Conservation (phyloP, 2,797 vertebrate species). For the Intellagama lesueurii region DNA sequence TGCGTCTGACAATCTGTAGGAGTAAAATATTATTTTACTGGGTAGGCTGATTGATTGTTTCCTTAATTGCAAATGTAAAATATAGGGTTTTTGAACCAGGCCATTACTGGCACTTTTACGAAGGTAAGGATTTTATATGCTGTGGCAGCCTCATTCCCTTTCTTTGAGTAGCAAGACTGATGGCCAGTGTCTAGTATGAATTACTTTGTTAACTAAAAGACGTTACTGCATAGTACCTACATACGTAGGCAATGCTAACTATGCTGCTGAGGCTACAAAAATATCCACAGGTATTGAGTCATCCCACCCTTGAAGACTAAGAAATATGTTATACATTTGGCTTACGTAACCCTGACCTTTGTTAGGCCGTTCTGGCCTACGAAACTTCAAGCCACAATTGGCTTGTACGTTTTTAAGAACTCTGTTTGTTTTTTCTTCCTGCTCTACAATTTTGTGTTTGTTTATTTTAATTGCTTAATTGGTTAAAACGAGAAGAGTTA, state of each 20-base stretch:
- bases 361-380: not conserved
- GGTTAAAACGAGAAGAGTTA: not conserved
- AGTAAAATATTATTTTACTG: not conserved
- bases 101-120: not conserved
- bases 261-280: too few species aligned
- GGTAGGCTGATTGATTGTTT: not conserved
- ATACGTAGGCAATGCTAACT: too few species aligned
- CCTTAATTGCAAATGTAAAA: conserved; percentile 9
- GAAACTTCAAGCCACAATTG: not conserved
- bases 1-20: conserved; percentile 18
- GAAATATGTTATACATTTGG: not conserved
- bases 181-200: not conserved
- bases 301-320: not conserved
- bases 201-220: not conserved
- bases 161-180: not conserved
- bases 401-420: not conserved
- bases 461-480: conserved; percentile 13
- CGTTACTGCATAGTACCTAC: not conserved
- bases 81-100: not conserved
- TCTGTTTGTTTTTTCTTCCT: not conserved
- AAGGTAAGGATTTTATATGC: not conserved
- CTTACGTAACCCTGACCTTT: not conserved
- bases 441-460: not conserved
- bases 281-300: too few species aligned
- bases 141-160: not conserved